Evolutionary conservation across 2,797 vertebrate genomes (phyloP).

Genomic region (Sebastes hubbsi): DNA sequence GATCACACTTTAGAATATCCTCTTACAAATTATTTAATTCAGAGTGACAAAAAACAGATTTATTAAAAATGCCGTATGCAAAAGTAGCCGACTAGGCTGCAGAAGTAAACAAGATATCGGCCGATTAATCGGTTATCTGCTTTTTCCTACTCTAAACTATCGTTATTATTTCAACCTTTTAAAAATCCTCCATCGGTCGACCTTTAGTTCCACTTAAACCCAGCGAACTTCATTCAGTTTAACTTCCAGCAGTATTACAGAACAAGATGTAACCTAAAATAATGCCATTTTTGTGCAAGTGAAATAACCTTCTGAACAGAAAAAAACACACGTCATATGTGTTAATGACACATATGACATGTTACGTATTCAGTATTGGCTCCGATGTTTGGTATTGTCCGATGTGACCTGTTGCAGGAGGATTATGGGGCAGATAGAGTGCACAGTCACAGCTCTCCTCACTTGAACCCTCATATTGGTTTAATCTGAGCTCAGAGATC

Average conservation of each 20-base stretch:
- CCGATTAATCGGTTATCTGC: no score
- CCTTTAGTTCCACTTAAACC: background rate
- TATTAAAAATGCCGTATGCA: no score
- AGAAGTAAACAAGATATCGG: no score
- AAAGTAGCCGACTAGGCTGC: no score
- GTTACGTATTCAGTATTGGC: background rate
- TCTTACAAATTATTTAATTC: no score
- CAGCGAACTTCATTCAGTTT: background rate
- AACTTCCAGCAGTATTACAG: background rate
- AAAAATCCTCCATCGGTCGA: no score
- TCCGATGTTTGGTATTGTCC: constrained; percentile 17
- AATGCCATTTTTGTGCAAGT: background rate
- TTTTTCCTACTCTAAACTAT: no score
- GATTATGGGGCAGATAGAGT: constrained; percentile 28
- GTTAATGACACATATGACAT: no score
- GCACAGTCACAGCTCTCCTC: constrained; percentile 28
- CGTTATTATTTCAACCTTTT: no score
- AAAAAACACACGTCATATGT: background rate
- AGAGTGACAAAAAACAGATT: no score
- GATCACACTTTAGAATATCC: no score
- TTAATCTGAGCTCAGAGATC: constrained; percentile 16
- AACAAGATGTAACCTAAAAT: background rate
- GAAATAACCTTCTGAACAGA: background rate
- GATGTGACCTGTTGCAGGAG: constrained; percentile 5
- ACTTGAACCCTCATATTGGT: constrained; percentile 10